Evolutionary conservation across 2,888 invertebrate species (phyloP), one percentile per base, ranked within the genome.

Genomic region (Cerceris ruficornis): DNA sequence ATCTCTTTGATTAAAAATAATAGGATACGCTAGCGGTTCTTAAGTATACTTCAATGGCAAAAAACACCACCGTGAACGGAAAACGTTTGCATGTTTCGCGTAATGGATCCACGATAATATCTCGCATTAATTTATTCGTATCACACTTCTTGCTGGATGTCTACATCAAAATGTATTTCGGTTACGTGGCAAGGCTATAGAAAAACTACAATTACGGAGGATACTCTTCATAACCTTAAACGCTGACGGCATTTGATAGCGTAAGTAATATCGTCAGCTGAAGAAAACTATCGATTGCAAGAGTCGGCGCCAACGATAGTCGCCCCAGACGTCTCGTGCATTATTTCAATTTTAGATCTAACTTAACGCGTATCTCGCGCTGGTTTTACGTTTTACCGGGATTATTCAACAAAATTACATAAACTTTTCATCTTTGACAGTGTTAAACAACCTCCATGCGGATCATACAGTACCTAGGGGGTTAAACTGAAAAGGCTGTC

Each of bases 241-340:
- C 9, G 46, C 8, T 52, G 7, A 13, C n/a, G 52, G n/a, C 14
- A 52, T 52, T 62, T 49, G 28, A 61, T 49, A 46, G 28, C 28
- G 61, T 61, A 46, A 14, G n/a, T 14, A 60, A n/a, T 15, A 8
- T 46, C 6, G 61, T 15, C 28, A 13, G 49, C 11, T 13, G 9
- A 14, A 59, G 59, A 61, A 49, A 50, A 50, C 49, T 50, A 62
- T 62, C 50, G 62, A 62, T 62, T 50, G 50, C 39, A 39, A 13
- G 50, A 49, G 17, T 50, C 39, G 62, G 62, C 50, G 62, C 50
- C 62, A 62, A 50, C 39, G 49, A 62, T 50, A 39, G 13, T 50
- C n/a, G 43, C 7, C 39, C 15, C 50, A 13, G 28, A 28, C 50
- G 62, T 17, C 8, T 49, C 28, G 49, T 17, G 50, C 62, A 39